Evolutionary conservation across 1,140 invertebrate species (phyloP).

Genomic region (Adoxophyes honmai): DNA sequence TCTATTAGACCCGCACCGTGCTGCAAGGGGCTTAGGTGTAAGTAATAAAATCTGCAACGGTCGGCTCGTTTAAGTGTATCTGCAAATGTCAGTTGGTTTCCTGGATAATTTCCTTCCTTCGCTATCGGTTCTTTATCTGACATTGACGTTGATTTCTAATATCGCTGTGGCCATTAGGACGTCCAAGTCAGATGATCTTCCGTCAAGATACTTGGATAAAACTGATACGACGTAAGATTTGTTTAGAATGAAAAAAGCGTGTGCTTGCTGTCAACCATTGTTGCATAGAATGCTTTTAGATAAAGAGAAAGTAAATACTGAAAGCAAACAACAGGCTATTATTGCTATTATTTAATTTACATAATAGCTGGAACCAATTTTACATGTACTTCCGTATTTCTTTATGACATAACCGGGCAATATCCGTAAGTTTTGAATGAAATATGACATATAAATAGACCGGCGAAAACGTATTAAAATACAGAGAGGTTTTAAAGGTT

Average conservation of each 20-base stretch:
- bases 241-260: neutral
- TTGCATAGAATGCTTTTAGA: neutral
- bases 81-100: constrained; percentile 12
- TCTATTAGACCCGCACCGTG: neutral
- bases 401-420: neutral
- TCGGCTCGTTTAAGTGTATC: constrained; percentile 7
- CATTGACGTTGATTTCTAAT: neutral
- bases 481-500: neutral
- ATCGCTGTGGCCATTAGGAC: neutral
- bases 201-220: too few relatives aligned
- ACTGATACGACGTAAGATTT: too few relatives aligned
- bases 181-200: too few relatives aligned
- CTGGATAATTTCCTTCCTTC: constrained; percentile 2
- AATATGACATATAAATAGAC: neutral
- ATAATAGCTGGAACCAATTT: neutral
- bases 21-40: neutral
- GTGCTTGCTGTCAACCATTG: neutral
- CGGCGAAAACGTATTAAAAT: neutral
- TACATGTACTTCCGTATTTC: neutral
- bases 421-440: neutral
- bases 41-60: neutral
- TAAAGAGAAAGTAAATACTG: constrained; percentile 13
- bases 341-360: constrained; percentile 8
- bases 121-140: neutral
- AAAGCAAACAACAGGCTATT: neutral